Evolutionary conservation across 2,888 invertebrate genomes (phyloP).

Genomic region (Aspidiotus rigidus): DNA sequence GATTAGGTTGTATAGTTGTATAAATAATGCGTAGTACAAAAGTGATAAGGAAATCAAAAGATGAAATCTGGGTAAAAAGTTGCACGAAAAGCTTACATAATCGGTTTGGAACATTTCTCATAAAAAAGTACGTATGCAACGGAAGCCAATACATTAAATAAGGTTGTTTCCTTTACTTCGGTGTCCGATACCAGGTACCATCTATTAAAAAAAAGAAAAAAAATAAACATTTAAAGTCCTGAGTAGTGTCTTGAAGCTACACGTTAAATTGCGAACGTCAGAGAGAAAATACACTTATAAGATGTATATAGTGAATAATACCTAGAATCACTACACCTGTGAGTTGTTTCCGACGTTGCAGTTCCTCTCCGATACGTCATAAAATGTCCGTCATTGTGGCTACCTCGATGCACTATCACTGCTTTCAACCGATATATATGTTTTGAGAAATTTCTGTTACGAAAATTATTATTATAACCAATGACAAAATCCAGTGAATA

Average conservation of each 20-base stretch:
- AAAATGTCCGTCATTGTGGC: conserved; percentile 86
- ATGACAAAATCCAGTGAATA: no score
- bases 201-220: conserved; percentile 43
- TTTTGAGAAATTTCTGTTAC: conserved; percentile 39
- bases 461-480: no score
- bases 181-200: conserved; percentile 86
- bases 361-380: conserved; percentile 77
- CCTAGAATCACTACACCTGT: conserved; percentile 39
- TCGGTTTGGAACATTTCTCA: conserved; percentile 47
- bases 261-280: not conserved
- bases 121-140: conserved; percentile 91
- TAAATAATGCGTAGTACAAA: no score
- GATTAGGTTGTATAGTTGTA: no score
- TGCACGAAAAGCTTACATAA: no score
- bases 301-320: conserved; percentile 9
- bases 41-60: no score
- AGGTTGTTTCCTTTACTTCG: conserved; percentile 67
- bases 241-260: no score
- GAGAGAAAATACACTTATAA: not conserved
- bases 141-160: conserved; percentile 71
- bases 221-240: no score
- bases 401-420: conserved; percentile 84
- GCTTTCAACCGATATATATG: conserved; percentile 67
- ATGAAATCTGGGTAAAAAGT: no score
- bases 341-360: conserved; percentile 39